Evolutionary conservation across 1,140 invertebrate species (phyloP), one percentile per base, ranked within the genome.

Genomic region (Drosophila virilis): DNA sequence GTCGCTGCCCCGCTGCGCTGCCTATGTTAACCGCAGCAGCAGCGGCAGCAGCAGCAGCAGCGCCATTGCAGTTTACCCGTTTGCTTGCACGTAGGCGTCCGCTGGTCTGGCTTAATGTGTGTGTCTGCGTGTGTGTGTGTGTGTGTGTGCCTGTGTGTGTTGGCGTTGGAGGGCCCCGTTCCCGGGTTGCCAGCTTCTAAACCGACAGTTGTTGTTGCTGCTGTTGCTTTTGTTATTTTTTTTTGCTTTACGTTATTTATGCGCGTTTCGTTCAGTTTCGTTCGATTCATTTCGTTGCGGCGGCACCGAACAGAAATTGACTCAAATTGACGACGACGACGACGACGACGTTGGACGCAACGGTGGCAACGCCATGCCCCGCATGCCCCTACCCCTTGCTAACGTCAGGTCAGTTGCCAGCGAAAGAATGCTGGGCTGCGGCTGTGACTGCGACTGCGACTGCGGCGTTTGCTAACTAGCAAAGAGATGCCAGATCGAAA

Each of bases 221-320:
- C 12, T 37, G 59, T n/a, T 42, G 35, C 28, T 65, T 22, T 54
- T 62, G 40, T 76, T 77, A 38, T 72, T 77, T 69, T 78, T 72
- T 77, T 69, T 78, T 58, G 74, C 74, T 78, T 72, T 51, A 88
- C 68, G 78, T 86, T 86, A 83, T 88, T 82, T 82, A 86, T 86
- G 83, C 83, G 75, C 79, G 42, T 59, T 79, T 82, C 77, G 83
- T 86, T 85, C 78, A 83, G 80, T 83, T 80, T 78, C 70, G 76
- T 83, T 84, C 83, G 86, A 75, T 75, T 75, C 79, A 80, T 88
- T 88, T 77, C 61, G 74, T 62, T 86, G 68, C 65, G 70, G 81
- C 84, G 48, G 58, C 59, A 62, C 61, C 43, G 62, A 59, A 85
- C 82, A 78, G 48, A 88, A 88, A 88, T 79, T 88, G 83, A 82